Conservation (phyloP, 2,888 invertebrate species). For the Ferrisia virgata region DNA sequence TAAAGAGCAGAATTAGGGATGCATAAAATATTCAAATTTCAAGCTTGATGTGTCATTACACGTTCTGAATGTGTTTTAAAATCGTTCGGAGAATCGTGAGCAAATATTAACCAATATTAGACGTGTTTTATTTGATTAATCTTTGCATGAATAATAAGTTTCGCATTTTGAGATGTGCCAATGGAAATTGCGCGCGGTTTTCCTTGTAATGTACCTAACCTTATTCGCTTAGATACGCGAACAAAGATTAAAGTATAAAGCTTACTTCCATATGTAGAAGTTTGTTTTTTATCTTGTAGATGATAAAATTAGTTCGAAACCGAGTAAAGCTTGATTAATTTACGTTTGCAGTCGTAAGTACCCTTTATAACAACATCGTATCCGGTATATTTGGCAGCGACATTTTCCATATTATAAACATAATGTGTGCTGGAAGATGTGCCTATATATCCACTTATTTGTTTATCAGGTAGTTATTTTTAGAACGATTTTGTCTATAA, state of each 20-base stretch:
- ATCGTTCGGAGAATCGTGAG: not conserved
- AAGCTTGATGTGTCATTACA: not conserved
- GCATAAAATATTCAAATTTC: constrained; percentile 1
- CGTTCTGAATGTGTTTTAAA: not conserved
- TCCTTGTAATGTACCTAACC: not conserved
- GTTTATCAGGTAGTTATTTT: no score
- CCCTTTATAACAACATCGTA: no score
- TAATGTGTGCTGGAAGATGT: no score
- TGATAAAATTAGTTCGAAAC: not conserved
- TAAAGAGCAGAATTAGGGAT: not conserved
- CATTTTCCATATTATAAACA: no score
- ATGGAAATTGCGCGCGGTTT: not conserved
- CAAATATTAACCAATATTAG: not conserved
- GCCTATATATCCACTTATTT: no score
- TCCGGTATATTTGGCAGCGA: no score
- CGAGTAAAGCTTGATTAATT: not conserved
- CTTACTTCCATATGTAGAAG: not conserved
- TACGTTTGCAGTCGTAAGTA: no score
- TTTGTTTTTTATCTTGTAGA: not conserved
- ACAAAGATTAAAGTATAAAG: not conserved
- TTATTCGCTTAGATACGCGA: not conserved
- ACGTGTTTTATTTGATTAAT: not conserved
- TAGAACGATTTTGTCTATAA: no score
- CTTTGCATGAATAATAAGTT: not conserved
- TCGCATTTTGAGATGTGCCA: not conserved